Conservation (phyloP, 2,113 vertebrate species). For the Ptychochromis oligacanthus region DNA sequence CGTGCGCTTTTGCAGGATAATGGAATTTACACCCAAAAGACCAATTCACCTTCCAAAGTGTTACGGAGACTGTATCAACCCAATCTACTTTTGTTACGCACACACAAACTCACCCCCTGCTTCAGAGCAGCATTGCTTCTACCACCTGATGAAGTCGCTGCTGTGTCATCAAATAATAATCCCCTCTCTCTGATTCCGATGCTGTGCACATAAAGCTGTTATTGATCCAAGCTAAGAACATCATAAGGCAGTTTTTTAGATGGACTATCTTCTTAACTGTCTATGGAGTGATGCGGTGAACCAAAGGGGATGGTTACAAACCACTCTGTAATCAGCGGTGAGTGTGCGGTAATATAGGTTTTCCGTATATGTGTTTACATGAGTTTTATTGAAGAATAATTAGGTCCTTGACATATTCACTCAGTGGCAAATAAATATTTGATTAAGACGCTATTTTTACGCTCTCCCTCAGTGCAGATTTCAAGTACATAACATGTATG, state of each 20-base stretch:
- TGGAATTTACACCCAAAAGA: background rate
- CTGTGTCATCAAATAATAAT: slow-evolving; percentile 22
- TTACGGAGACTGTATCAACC: background rate
- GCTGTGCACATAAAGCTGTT: background rate
- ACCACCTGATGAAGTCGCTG: slow-evolving; percentile 1
- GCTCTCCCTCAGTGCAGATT: slow-evolving; percentile 22
- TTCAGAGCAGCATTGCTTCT: background rate
- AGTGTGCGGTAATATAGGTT: background rate
- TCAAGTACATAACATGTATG: background rate
- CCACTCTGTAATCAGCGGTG: background rate
- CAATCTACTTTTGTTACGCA: background rate
- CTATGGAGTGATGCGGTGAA: background rate
- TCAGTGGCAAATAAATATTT: slow-evolving; percentile 53
- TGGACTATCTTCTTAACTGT: slow-evolving; percentile 6
- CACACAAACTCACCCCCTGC: background rate
- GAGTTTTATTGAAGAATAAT: slow-evolving; percentile 19
- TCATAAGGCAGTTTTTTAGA: slow-evolving; percentile 4
- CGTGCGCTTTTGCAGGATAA: background rate
- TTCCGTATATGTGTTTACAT: slow-evolving; percentile 4
- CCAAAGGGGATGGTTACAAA: background rate
- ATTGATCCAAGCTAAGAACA: slow-evolving; percentile 18
- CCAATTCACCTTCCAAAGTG: background rate
- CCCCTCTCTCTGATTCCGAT: background rate
- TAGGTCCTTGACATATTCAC: slow-evolving; percentile 46
- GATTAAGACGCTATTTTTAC: slow-evolving; percentile 48